Percentiles rank a stretch among this genome's conserved stretches.
Conservation (phyloP, 2,797 vertebrate genomes). For the Erpetoichthys calabaricus region DNA sequence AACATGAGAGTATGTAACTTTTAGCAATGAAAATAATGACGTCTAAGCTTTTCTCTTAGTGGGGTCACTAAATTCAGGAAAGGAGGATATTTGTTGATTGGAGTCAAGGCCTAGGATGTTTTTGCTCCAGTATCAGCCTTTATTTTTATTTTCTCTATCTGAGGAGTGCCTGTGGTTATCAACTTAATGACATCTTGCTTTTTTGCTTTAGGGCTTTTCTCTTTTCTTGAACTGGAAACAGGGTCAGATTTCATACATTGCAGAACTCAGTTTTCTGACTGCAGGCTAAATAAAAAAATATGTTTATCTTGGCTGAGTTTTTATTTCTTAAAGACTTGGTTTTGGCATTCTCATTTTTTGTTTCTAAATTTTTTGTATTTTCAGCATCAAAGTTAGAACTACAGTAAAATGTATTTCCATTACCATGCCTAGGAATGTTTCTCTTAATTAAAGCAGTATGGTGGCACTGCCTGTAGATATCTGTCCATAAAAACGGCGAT, state of each 20-base stretch:
- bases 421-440: neutral
- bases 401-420: neutral
- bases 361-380: neutral
- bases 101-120: no score
- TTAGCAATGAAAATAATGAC: no score
- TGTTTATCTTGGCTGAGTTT: neutral
- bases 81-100: no score
- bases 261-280: neutral
- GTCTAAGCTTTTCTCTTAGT: no score
- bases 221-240: neutral
- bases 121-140: no score
- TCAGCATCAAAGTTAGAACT: neutral
- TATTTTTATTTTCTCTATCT: no score
- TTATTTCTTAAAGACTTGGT: neutral
- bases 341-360: slow-evolving; percentile 3
- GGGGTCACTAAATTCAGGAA: no score
- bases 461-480: neutral
- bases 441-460: slow-evolving; percentile 1
- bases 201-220: neutral
- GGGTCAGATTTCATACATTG: neutral
- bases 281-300: neutral
- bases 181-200: no score
- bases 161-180: no score
- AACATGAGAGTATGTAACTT: no score
- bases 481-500: no score